Base-by-base conservation (phyloP, 1,140 invertebrate genomes). In the Sarcophaga bullata region DNA sequence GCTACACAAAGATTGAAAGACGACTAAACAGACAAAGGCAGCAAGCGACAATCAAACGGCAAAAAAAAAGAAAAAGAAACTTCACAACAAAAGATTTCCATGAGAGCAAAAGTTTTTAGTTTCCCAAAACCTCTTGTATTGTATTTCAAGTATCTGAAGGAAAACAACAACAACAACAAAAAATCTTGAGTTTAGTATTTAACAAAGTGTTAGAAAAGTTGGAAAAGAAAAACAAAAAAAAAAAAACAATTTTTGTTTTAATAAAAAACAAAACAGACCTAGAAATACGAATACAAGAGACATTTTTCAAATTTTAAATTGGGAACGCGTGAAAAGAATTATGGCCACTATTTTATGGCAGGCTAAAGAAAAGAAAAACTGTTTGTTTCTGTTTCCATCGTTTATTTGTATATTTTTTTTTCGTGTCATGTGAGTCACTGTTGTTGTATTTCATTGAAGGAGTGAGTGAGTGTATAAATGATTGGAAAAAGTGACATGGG, bases 301-400 rank as follows among this genome's bases (percentile, higher is more conserved):
- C 54, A 58, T 68, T 9, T 68, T 68, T 68, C 62, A 68, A 58
- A 68, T 68, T 68, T 37, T 68, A 68, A 68, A 68, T 68, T 68
- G 62, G 62, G 62, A 68, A 68, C 62, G 62, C 62, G 62, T 68
- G 62, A 68, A 68, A 68, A 68, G 62, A 68, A 68, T 68, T 68
- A 68, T 68, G 19, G 62, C 62, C 17, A 68, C 17, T n/a, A n/a
- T 68, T 68, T 68, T 68, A 19, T 68, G 25, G 25, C 50, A 13
- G 50, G 6, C 7, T 50, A 58, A 58, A 6, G 15, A 58, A 58
- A n/a, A 58, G n/a, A 13, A 58, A 58, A 58, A 58, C 7, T 15
- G n/a, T 68, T 17, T 68, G 62, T 68, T 68, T 68, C 19, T n/a
- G 2, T 19, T 68, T 68, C n/a, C 19, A n/a, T 68, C n/a, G n/a